Base-by-base conservation (phyloP, 2,888 invertebrate genomes). In the Xanthostigma xanthostigma region DNA sequence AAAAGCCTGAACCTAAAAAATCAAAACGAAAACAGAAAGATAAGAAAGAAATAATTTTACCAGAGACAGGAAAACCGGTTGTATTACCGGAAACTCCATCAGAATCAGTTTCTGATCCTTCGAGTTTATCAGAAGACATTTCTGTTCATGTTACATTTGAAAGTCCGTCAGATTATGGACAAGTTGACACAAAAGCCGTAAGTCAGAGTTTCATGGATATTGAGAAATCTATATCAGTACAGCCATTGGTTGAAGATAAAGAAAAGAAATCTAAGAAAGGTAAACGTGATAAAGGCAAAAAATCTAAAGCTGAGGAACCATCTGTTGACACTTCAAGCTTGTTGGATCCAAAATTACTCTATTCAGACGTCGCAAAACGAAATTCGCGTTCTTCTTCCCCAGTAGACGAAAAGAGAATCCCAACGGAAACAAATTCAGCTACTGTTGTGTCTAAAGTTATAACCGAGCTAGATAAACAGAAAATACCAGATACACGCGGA, bases 341-440 rank as follows among this genome's bases (percentile, higher is more conserved):
- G 11, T 50, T 58, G 38, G 55, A 62, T 48, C 56, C 61, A 0
- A 60, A 62, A 54, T 56, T 58, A 49, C 54, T 62, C 40, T 65
- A 65, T 53, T 61, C 64, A 1, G 64, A 64, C 42, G 56, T 64
- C 39, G 57, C 59, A 3, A 60, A 58, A 48, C 55, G 53, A 43
- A 55, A 54, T 40, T 62, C 63, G n/a, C 53, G 62, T 49, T 59
- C 60, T 8, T 54, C 62, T n/a, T 62, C 63, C 9, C 60, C 61
- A 27, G 52, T 53, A 34, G 46, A 51, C 13, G 46, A 48, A 39
- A 34, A 40, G 8, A 44, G 47, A 47, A 44, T 39, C 9, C 3
- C 27, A 27, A 6, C 27, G 27, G 27, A 6, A 27, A 27, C 27
- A 27, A 6, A 27, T 27, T 54, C 55, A 46, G 52, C 58, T 8